Conservation (phyloP, 2,888 invertebrate species). For the Agriopis marginaria region DNA sequence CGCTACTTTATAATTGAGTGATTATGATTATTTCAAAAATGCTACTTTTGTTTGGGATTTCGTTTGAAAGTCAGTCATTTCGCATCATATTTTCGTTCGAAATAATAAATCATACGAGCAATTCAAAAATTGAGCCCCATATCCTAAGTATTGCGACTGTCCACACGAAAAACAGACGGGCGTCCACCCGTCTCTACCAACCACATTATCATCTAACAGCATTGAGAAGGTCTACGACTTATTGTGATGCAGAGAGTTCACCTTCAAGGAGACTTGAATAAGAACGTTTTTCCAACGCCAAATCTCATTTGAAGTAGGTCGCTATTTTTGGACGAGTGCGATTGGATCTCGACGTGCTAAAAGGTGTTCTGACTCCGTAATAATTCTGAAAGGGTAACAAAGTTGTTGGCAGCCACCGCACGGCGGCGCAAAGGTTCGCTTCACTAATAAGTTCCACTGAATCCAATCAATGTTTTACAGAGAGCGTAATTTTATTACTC, state of each 20-base stretch:
- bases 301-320: not conserved
- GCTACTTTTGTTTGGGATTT: no score
- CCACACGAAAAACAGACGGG: no score
- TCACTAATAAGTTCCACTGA: conserved; percentile 3
- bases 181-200: no score
- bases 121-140: no score
- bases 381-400: conserved; percentile 3
- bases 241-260: not conserved
- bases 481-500: not conserved
- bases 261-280: not conserved
- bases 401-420: not conserved
- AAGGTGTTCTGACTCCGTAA: conserved; percentile 6
- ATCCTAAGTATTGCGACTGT: no score
- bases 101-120: no score
- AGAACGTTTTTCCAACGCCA: not conserved
- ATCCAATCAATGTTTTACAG: conserved; percentile 5
- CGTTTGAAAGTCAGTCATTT: no score
- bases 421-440: conserved; percentile 1
- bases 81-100: no score
- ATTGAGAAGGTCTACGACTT: not conserved
- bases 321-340: conserved; percentile 1
- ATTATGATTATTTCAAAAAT: no score
- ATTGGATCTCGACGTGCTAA: conserved; percentile 6
- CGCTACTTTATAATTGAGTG: no score
- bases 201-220: not conserved